These are phyloP conservation scores for Propithecus deckenii DNA, from an alignment of 2,797 vertebrate genomes.

Conservation along the genomic window DNA sequence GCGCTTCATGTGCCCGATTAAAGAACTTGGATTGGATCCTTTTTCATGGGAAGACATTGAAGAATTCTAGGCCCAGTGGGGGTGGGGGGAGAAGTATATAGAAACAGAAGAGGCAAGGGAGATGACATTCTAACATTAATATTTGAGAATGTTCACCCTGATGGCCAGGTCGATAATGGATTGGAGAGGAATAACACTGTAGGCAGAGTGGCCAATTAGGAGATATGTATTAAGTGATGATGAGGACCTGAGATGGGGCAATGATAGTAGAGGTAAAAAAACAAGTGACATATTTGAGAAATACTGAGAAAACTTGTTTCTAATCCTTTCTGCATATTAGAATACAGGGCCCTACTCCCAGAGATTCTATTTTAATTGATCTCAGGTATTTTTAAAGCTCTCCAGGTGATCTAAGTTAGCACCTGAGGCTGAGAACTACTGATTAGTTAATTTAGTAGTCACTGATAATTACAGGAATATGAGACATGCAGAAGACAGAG, in stretches of 20 bases:
- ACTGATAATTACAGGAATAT: neutral
- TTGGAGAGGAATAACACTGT: neutral
- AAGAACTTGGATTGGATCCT: neutral
- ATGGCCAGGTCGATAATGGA: neutral
- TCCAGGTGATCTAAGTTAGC: neutral
- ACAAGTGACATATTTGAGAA: neutral
- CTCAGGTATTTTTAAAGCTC: neutral
- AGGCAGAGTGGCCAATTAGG: neutral
- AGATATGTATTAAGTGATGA: neutral
- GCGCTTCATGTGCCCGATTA: neutral
- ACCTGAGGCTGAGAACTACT: neutral
- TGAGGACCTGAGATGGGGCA: neutral
- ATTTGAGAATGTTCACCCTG: neutral
- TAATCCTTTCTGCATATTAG: neutral
- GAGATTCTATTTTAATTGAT: constrained; percentile 43
- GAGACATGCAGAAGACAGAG: neutral
- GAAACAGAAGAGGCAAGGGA: neutral
- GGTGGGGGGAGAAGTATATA: neutral
- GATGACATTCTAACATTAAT: neutral
- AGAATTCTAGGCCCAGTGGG: neutral
- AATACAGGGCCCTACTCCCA: neutral
- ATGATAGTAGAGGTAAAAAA: neutral
- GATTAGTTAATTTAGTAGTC: constrained; percentile 12
- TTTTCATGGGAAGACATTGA: neutral
- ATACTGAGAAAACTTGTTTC: neutral